Base-by-base conservation (phyloP, 1,140 invertebrate genomes). In the Brachionus plicatilis region DNA sequence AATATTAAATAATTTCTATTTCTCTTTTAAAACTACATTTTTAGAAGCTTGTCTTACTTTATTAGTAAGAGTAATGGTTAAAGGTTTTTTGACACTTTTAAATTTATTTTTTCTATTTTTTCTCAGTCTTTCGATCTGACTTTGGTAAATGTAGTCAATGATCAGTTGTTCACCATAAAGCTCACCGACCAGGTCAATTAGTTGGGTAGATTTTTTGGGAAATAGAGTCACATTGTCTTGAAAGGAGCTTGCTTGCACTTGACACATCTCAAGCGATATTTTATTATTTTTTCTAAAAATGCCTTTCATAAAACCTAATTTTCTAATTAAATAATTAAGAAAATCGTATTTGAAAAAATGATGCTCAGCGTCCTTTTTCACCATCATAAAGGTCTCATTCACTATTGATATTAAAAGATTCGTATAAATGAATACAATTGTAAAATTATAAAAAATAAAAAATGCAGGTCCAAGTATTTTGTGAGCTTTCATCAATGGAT, bases 361-460 rank as follows among this genome's bases (percentile, higher is more conserved):
- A 3, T 24, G 43, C 27, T 76, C 72, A 53, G 79, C 53, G 33
- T 82, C 79, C 14, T 11, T 43, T 75, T 75, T 84, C 1, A 75
- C 82, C 45, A 70, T 68, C n/a, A 72, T 53, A 20, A 84, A 84
- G 0, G 65, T 37, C 8, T 84, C 82, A 37, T 41, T 70, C n/a
- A 84, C 24, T 3, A 84, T 84, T 29, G 65, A 53, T 11, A 84
- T 84, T n/a, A 84, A 84, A 12, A 84, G 33, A 27, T 68, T 70
- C 33, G 72, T n/a, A n/a, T 70, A 60, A 53, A 68, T 56, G 14
- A 68, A 84, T 5, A 84, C 53, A 7, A 84, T 72, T 37, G 53
- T 56, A 5, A 84, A 47, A 56, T 70, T 84, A 56, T 70, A 84
- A 2, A 82, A 9, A 5, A 45, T 27, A 37, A 82, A 82, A 33